These are phyloP conservation scores for Rhaphigaster nebulosa DNA, from an alignment of 2,888 invertebrate species.

Conservation along the genomic window DNA sequence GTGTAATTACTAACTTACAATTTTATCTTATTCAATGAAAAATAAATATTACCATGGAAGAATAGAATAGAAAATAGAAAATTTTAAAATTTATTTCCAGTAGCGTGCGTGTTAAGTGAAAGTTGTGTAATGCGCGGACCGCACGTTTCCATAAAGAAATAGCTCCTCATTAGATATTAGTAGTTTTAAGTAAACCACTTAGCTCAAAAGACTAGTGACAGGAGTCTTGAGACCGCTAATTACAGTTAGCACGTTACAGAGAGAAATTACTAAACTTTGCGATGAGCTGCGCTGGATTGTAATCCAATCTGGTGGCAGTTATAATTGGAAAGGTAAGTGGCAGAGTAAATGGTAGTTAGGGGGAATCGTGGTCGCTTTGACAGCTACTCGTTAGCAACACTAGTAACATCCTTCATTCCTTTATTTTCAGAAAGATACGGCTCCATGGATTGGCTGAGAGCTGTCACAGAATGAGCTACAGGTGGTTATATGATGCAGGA, in stretches of 20 bases:
- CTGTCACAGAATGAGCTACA: neutral
- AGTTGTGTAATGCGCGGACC: too few species aligned
- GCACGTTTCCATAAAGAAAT: too few species aligned
- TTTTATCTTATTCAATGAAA: too few species aligned
- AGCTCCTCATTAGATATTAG: neutral
- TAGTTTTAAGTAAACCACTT: neutral
- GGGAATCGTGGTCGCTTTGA: neutral
- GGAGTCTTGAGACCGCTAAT: neutral
- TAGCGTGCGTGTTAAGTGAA: too few species aligned
- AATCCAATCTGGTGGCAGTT: neutral
- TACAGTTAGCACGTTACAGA: neutral
- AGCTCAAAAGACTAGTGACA: neutral
- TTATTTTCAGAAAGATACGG: neutral
- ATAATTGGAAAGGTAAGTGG: conserved; percentile 22
- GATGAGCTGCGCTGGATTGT: neutral
- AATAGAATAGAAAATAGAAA: too few species aligned
- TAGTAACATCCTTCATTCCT: neutral
- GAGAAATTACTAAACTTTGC: neutral
- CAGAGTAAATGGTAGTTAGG: neutral
- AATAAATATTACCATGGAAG: too few species aligned
- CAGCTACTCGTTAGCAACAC: neutral
- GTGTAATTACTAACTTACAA: too few species aligned
- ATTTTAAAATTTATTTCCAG: too few species aligned
- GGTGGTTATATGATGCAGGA: too few species aligned
- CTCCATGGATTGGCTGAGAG: neutral